phyloP scores from a whole-genome alignment of 2,797 vertebrate genomes.

The Sebastolobus alascanus region DNA sequence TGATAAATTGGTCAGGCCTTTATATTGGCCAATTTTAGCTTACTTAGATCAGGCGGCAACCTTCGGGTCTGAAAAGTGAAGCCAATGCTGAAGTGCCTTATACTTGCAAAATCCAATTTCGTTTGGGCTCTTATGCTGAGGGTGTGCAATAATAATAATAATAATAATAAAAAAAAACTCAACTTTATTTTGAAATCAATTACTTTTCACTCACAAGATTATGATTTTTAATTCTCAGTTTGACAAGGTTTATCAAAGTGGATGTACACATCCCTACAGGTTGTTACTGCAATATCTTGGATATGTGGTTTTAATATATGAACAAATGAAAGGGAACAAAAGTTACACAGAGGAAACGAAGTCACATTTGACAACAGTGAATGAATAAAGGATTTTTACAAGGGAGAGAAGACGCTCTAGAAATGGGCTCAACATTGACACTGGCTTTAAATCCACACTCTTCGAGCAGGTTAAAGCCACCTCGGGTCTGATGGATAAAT shows the following conservation, averaged over 20 bases:
- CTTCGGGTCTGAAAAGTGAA: too few relatives aligned
- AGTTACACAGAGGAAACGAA: not conserved
- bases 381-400: not conserved
- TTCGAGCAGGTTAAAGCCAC: conserved; percentile 29
- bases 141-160: not conserved
- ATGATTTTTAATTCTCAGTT: not conserved
- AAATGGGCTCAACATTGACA: not conserved
- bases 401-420: not conserved
- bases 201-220: not conserved
- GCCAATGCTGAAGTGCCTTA: too few relatives aligned
- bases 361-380: not conserved
- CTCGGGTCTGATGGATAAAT: conserved; percentile 2
- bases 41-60: not conserved
- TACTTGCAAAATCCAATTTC: not conserved
- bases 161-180: not conserved
- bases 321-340: not conserved
- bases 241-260: not conserved
- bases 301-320: not conserved
- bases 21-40: not conserved
- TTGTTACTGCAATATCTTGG: not conserved
- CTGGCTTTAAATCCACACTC: conserved; percentile 10
- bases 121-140: not conserved
- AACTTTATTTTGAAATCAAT: not conserved
- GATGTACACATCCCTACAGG: not conserved
- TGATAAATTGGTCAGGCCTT: not conserved